Conservation (phyloP, 2,113 vertebrate species). For the Neogale vison region DNA sequence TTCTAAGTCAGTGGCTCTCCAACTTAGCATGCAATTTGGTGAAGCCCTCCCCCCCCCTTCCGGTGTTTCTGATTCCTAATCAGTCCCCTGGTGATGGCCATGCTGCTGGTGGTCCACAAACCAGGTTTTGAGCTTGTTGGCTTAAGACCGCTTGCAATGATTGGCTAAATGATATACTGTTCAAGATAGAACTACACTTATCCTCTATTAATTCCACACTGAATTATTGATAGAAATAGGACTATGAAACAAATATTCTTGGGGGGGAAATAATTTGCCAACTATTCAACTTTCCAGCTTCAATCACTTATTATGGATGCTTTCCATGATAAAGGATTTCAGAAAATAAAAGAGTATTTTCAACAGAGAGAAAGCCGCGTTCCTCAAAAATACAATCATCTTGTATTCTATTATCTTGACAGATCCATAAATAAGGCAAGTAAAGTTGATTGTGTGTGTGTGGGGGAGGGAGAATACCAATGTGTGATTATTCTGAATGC, state of each 20-base stretch:
- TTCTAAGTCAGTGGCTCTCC: not conserved
- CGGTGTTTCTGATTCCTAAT: not conserved
- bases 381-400: conserved; percentile 78
- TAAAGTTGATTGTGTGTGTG: not conserved
- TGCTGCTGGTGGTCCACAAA: not conserved
- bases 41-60: no score
- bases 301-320: conserved; percentile 78
- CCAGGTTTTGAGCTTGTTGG: not conserved
- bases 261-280: conserved; percentile 2
- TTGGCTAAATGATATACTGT: not conserved
- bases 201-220: not conserved
- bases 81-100: not conserved
- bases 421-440: conserved; percentile 80
- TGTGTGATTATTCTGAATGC: not conserved
- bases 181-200: not conserved
- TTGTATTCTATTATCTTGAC: conserved; percentile 79
- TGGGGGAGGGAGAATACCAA: rapidly evolving
- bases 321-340: conserved; percentile 81
- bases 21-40: not conserved
- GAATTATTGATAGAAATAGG: not conserved
- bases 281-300: conserved; percentile 71
- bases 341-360: conserved; percentile 79
- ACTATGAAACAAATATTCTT: not conserved
- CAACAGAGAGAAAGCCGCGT: conserved; percentile 57
- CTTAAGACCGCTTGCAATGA: no score